Evolutionary conservation across 2,113 vertebrate genomes (phyloP), one percentile per base, ranked within the genome.

Genomic region (Halichoerus grypus): DNA sequence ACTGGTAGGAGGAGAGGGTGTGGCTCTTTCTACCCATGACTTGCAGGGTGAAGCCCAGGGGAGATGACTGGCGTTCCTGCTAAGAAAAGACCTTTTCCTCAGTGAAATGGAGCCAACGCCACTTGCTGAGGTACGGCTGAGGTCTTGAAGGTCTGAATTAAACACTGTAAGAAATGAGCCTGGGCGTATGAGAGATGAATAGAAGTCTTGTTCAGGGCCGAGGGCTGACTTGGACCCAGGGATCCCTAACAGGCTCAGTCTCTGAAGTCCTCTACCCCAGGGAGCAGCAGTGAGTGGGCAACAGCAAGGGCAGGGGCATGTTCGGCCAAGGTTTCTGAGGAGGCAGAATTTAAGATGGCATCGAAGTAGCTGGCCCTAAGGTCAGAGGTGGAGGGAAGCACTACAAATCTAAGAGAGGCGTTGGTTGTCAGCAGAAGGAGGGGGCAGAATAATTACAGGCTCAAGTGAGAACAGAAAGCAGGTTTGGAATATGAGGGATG

Each of bases 91-190:
- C 83, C 71, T 95, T 88, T 63, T 76, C 26, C 42, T 71, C 51
- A 49, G 42, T 80, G 46, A 87, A 92, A 39, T 15, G 86, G 72
- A 90, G 91, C 61, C 67, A 57, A 57, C 55, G 33, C 46, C 63
- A 49, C 82, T 88, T 85, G 92, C 82, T 91, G 65, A 69, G 59
- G 59, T 72, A 6, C 31, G 36, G 39, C 14, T 28, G 51, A 83
- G 39, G 67, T 83, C 94, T 88, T 67, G 7, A 51, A 88, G 91
- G 72, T 83, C 89, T 98, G 93, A 97, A 93, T 97, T 72, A 94
- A 19, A 65, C 57, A 79, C 88, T 88, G 67, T 96, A 65, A 93
- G 67, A 49, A 86, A 33, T 39, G 83, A 90, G 89, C 90, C 89
- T 92, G 94, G 71, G 92, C 53, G 5, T 59, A 1, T 18, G 53